Percentiles rank a stretch among this genome's conserved stretches.
Evolutionary conservation across 2,113 vertebrate species (phyloP).

Genomic region (Geothlypis trichas): DNA sequence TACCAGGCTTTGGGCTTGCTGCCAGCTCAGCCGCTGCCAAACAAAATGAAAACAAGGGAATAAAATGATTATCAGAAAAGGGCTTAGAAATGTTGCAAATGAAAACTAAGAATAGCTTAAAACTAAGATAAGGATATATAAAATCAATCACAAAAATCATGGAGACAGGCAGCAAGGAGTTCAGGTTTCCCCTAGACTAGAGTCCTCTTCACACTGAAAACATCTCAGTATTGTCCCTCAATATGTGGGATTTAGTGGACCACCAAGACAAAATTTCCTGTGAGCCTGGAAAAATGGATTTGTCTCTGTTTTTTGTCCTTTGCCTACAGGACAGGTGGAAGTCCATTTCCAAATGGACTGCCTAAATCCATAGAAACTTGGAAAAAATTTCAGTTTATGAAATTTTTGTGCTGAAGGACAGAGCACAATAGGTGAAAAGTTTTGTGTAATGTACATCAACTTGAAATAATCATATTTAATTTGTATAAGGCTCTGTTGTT

Average conservation of each 20-base stretch:
- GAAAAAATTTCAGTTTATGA: background rate
- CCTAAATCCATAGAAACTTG: background rate
- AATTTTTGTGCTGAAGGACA: background rate
- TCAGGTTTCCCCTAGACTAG: background rate
- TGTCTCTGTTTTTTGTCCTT: background rate
- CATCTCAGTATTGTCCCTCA: background rate
- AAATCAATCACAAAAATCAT: conserved; percentile 25
- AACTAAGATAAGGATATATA: conserved; percentile 16
- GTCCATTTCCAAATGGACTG: background rate
- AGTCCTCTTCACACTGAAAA: background rate
- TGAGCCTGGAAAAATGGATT: background rate
- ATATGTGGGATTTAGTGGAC: background rate
- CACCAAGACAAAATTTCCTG: background rate
- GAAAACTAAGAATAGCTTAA: conserved; percentile 61
- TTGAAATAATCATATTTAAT: background rate
- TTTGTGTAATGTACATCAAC: background rate
- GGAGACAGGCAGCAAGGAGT: background rate
- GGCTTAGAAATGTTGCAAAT: conserved; percentile 63
- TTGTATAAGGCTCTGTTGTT: background rate
- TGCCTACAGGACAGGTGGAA: background rate
- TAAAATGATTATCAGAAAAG: conserved; percentile 76
- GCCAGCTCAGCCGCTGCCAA: conserved; percentile 77
- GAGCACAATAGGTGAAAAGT: background rate
- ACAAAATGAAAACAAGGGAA: conserved; percentile 72
- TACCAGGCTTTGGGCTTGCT: conserved; percentile 73